Conservation (phyloP, 1,140 invertebrate genomes). For the Hesperophylax magnus region DNA sequence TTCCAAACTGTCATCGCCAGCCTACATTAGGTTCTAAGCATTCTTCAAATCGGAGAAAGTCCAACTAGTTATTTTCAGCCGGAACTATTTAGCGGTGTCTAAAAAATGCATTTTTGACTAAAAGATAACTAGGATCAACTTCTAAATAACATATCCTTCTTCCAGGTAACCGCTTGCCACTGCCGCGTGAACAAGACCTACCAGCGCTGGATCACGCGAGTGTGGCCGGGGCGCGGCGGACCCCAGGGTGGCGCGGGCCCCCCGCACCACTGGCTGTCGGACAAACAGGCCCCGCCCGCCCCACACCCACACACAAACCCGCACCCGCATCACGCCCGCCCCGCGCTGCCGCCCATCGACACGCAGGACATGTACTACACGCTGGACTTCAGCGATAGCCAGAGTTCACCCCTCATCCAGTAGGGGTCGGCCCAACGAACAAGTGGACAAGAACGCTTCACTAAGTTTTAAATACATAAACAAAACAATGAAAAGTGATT, state of each 20-base stretch:
- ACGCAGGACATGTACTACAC: conserved; percentile 81
- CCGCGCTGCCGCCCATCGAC: conserved; percentile 69
- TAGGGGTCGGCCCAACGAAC: conserved; percentile 60
- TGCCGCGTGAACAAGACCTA: conserved; percentile 82
- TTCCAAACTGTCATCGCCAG: too few species aligned
- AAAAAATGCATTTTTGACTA: too few species aligned
- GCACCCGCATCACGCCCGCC: conserved; percentile 58
- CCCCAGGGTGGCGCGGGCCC: conserved; percentile 60
- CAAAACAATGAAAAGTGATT: too few species aligned
- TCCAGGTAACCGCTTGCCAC: conserved; percentile 76
- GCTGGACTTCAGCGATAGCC: conserved; percentile 80
- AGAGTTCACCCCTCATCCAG: conserved; percentile 79
- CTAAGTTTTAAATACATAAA: conserved; percentile 4
- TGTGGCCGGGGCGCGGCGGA: conserved; percentile 60
- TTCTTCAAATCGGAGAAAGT: too few species aligned
- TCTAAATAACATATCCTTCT: neutral
- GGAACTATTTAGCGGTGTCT: too few species aligned
- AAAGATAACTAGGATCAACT: too few species aligned
- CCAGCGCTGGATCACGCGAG: conserved; percentile 67
- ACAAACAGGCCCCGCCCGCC: conserved; percentile 63
- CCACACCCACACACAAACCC: conserved; percentile 57
- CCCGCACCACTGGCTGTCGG: conserved; percentile 68
- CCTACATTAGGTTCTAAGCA: too few species aligned
- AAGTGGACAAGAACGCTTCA: neutral
- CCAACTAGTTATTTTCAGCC: too few species aligned